A percentile compares a stretch with the other conserved stretches of the same genome.
Evolutionary conservation across 2,797 vertebrate genomes (phyloP).

Genomic region (Cryptoblepharus egeriae): DNA sequence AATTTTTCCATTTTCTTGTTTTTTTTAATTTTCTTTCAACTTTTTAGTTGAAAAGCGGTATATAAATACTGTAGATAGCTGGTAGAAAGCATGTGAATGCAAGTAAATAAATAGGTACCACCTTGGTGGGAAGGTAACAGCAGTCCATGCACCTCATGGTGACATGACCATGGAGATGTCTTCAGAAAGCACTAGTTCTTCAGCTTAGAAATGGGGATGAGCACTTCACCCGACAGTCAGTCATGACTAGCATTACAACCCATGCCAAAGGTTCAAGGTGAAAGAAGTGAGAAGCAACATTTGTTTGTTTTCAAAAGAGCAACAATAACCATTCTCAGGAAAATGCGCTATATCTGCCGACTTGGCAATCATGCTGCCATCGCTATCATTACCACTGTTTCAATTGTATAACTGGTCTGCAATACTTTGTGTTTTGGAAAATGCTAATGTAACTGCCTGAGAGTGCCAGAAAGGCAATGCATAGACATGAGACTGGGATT

Average conservation of each 20-base stretch:
- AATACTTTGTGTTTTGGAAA: conserved; percentile 38
- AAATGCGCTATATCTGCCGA: conserved; percentile 2
- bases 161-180: too few species aligned
- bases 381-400: conserved; percentile 18
- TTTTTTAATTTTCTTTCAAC: too few species aligned
- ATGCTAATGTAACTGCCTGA: conserved; percentile 37
- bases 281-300: not conserved
- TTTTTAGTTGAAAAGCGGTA: too few species aligned
- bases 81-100: too few species aligned
- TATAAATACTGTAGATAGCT: too few species aligned
- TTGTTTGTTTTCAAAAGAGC: conserved; percentile 43
- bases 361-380: conserved; percentile 26
- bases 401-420: conserved; percentile 46
- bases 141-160: too few species aligned
- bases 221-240: too few species aligned
- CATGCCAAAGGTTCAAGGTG: not conserved
- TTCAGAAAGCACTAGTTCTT: too few species aligned
- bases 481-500: conserved; percentile 20
- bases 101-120: too few species aligned
- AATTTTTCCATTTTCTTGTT: too few species aligned
- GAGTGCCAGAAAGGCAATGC: conserved; percentile 24
- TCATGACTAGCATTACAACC: too few species aligned
- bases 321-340: conserved; percentile 46
- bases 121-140: too few species aligned
- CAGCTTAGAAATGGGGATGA: not conserved